Conservation (phyloP, 2,888 invertebrate species). For the Syrphus vitripennis region DNA sequence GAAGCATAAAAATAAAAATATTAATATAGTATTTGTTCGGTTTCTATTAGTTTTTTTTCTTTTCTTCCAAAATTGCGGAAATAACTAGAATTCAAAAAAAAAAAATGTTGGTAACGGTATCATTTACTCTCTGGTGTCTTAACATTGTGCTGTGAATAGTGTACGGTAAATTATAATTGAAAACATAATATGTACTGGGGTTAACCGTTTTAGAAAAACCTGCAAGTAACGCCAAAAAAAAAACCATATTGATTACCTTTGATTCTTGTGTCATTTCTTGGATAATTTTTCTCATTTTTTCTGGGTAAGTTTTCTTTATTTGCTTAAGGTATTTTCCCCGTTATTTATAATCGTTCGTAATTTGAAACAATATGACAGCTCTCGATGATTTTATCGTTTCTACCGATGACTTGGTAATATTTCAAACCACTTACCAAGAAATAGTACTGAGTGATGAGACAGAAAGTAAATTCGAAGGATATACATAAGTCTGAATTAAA, state of each 20-base stretch:
- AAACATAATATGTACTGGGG: too few relatives aligned
- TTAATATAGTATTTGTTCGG: too few relatives aligned
- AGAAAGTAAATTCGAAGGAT: not conserved
- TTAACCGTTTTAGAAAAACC: not conserved
- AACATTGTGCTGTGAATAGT: too few relatives aligned
- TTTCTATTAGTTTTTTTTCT: too few relatives aligned
- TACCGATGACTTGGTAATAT: not conserved
- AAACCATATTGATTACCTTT: not conserved
- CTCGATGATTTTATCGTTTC: not conserved
- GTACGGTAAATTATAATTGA: too few relatives aligned
- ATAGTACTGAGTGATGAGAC: not conserved
- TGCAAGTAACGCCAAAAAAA: not conserved
- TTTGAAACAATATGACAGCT: not conserved
- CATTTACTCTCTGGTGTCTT: too few relatives aligned
- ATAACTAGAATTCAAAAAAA: too few relatives aligned
- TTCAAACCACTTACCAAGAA: not conserved
- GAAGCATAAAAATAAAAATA: too few relatives aligned
- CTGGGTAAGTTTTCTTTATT: not conserved
- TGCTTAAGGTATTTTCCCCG: not conserved
- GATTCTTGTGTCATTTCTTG: not conserved
- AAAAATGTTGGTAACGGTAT: too few relatives aligned
- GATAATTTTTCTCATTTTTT: not conserved
- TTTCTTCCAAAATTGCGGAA: too few relatives aligned
- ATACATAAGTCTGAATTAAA: not conserved
- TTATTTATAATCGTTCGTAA: not conserved